Percentiles rank a stretch among this genome's conserved stretches.
These are phyloP conservation scores for Ploceus nigricollis DNA, from an alignment of 2,113 vertebrate species.

Conservation along the genomic window DNA sequence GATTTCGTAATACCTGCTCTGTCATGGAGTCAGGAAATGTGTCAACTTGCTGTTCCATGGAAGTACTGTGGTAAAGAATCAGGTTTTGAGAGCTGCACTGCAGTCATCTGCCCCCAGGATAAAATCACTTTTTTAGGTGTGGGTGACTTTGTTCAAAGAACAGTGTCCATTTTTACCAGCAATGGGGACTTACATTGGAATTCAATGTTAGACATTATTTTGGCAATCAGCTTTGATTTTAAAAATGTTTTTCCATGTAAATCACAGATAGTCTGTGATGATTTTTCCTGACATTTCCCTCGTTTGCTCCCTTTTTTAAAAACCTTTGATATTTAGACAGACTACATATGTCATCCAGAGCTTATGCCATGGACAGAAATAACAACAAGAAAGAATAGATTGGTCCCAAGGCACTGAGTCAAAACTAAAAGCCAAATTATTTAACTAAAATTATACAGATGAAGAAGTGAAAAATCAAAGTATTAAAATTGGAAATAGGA, in stretches of 20 bases:
- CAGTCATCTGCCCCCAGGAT: neutral
- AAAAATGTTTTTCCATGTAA: neutral
- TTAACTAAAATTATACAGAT: conserved; percentile 10
- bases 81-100: neutral
- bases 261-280: neutral
- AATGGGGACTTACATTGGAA: neutral
- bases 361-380: neutral
- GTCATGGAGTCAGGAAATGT: neutral
- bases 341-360: conserved; percentile 3
- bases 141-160: neutral
- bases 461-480: neutral
- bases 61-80: neutral
- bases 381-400: neutral
- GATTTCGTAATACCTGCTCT: neutral
- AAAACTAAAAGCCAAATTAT: conserved; percentile 15
- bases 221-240: neutral
- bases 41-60: neutral
- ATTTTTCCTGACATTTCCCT: neutral
- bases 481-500: neutral
- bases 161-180: neutral
- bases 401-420: neutral
- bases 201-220: neutral
- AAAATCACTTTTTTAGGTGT: neutral
- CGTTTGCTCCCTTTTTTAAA: neutral
- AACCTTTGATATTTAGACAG: conserved; percentile 36